Evolutionary conservation across 2,888 invertebrate genomes (phyloP).

Genomic region (Ormyrus labotus): DNA sequence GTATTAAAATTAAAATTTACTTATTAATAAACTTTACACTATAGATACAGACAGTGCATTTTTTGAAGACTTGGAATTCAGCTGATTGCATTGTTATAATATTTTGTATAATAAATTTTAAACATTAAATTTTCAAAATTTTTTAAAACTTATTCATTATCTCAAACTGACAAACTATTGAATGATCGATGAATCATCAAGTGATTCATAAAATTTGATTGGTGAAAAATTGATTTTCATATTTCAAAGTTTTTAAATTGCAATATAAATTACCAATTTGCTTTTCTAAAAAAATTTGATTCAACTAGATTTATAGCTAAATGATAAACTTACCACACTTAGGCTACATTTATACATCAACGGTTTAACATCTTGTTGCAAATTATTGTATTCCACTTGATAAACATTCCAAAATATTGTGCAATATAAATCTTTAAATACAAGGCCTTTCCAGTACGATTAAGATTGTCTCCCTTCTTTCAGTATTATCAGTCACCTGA

Average conservation of each 20-base stretch:
- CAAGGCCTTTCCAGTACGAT: constrained; percentile 10
- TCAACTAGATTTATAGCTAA: too few relatives aligned
- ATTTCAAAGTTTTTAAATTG: not conserved
- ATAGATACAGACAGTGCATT: too few relatives aligned
- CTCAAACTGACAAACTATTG: not conserved
- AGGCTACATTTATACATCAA: constrained; percentile 42
- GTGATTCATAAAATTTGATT: constrained; percentile 30
- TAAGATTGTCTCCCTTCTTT: too few relatives aligned
- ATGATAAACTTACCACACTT: constrained; percentile 40
- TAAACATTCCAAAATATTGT: constrained; percentile 26
- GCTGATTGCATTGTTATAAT: too few relatives aligned
- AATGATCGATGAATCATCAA: constrained; percentile 31
- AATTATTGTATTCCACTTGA: not conserved
- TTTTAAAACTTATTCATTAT: constrained; percentile 17
- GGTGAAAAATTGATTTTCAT: not conserved
- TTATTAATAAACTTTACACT: too few relatives aligned
- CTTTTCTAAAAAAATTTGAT: too few relatives aligned
- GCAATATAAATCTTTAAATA: not conserved
- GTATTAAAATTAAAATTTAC: too few relatives aligned
- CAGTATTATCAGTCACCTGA: too few relatives aligned
- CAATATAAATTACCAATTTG: not conserved
- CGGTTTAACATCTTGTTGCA: constrained; percentile 48
- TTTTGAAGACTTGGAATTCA: too few relatives aligned
- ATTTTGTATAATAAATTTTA: not conserved
- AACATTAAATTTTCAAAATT: constrained; percentile 12